These are phyloP conservation scores for Odontamblyopus lacepedii DNA, from an alignment of 2,797 vertebrate genomes.

Conservation along the genomic window DNA sequence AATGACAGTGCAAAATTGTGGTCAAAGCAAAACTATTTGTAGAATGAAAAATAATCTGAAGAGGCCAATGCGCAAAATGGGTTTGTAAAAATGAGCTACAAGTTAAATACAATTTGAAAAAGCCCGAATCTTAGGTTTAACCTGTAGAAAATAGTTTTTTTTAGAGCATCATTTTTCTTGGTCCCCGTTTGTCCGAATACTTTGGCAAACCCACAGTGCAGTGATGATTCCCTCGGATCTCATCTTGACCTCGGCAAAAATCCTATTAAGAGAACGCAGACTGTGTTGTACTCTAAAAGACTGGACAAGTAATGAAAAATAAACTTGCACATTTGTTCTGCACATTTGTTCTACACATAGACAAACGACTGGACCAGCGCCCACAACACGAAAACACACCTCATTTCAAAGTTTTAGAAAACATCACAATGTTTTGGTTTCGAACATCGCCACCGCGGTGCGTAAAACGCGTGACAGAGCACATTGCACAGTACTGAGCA, in stretches of 20 bases:
- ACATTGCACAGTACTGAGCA: not conserved
- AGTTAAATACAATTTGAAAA: not conserved
- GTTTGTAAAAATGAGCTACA: not conserved
- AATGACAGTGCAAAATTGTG: constrained; percentile 2
- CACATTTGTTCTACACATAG: constrained; percentile 27
- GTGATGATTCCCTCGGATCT: not conserved
- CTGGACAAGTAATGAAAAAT: constrained; percentile 42
- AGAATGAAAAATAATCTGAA: not conserved
- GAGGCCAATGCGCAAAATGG: not conserved
- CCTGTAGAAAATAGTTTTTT: not conserved
- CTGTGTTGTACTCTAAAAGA: constrained; percentile 25
- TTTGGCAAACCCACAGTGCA: constrained; percentile 30
- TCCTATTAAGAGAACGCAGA: constrained; percentile 23
- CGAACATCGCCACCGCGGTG: constrained; percentile 40
- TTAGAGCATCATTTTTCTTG: not conserved
- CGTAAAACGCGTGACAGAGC: constrained; percentile 16
- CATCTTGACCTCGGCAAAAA: not conserved
- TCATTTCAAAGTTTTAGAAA: constrained; percentile 41
- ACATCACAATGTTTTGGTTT: constrained; percentile 58
- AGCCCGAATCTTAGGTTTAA: not conserved
- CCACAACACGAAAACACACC: constrained; percentile 45
- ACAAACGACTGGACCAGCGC: constrained; percentile 34
- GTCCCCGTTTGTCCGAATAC: constrained; percentile 28
- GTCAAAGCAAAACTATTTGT: not conserved
- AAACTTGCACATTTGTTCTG: constrained; percentile 26